These are phyloP conservation scores for Mylabris sibirica DNA, from an alignment of 2,888 invertebrate species.

Conservation along the genomic window DNA sequence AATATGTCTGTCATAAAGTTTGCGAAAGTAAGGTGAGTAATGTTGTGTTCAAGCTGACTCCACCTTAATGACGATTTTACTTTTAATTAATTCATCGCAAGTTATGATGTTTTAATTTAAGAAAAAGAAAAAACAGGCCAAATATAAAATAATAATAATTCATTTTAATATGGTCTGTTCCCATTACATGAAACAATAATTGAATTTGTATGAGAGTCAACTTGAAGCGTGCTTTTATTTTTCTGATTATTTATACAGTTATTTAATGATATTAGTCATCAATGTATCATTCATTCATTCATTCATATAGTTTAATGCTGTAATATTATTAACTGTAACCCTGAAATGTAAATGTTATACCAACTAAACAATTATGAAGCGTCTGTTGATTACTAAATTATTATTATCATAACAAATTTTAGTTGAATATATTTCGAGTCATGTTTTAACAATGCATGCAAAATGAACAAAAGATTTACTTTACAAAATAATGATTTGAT, in stretches of 20 bases:
- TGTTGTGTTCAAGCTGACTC: slow-evolving; percentile 14
- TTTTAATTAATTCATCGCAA: slow-evolving; percentile 18
- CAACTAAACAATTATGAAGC: neutral
- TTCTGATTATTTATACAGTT: neutral
- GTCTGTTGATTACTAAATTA: neutral
- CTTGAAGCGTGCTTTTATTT: neutral
- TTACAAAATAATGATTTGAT: neutral
- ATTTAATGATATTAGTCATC: neutral
- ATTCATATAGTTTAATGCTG: too few relatives aligned
- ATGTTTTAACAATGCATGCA: neutral
- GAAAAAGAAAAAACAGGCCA: neutral
- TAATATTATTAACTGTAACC: neutral
- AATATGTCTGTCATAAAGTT: slow-evolving; percentile 80
- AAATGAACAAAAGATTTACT: neutral
- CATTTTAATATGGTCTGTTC: slow-evolving; percentile 3
- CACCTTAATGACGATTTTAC: slow-evolving; percentile 18
- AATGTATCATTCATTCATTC: neutral
- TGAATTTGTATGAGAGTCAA: neutral
- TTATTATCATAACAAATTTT: neutral
- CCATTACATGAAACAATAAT: neutral
- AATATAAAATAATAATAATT: slow-evolving; percentile 1
- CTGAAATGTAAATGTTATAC: neutral
- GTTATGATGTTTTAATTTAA: neutral
- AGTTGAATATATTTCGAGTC: neutral
- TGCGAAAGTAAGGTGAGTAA: slow-evolving; percentile 79